Base-by-base conservation (phyloP, 1,140 invertebrate species). In the Sesamia nonagrioides region DNA sequence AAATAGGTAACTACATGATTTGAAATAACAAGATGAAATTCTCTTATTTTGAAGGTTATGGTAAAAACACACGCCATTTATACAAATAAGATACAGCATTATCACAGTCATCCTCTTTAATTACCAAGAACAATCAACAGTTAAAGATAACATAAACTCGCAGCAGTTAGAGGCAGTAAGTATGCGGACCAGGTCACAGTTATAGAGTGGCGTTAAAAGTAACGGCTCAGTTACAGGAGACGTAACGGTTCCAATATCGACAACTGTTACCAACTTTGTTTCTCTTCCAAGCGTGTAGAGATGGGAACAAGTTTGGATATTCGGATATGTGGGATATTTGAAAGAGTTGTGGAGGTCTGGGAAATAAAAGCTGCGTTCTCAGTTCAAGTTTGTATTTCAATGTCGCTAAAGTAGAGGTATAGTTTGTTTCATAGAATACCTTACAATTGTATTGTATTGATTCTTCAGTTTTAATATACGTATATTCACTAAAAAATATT, bases 191-290 rank as follows among this genome's bases (percentile, higher is more conserved):
- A 11, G 66, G 66, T 69, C 66, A 50, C 42, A 33, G 66, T 63
- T 69, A 69, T 69, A 48, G 21, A 48, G 18, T 45, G 27, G 42
- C 42, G 66, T 48, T 69, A 69, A 69, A 69, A 69, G 21, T 69
- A 69, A 69, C 66, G 42, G 42, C 42, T 58, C 52, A 66, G 75
- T 77, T 69, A 77, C 63, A 69, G 13, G 50, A 77, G 52, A 77
- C 54, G 71, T 73, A 40, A 73, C 71, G 37, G 63, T 58, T 58
- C 27, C 75, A 77, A 69, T 77, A 77, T 68, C 61, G 75, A 69
- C 63, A 42, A 66, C 50, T 77, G 66, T 69, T 69, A 27, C 66
- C 66, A 45, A 69, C 66, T 69, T 69, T 69, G 66, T 69, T 69
- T 69, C 66, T 69, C 66, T 66, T 60, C 56, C 35, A 33, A 68